Evolutionary conservation across 2,888 invertebrate genomes (phyloP).

Genomic region (Charanyca ferruginea): DNA sequence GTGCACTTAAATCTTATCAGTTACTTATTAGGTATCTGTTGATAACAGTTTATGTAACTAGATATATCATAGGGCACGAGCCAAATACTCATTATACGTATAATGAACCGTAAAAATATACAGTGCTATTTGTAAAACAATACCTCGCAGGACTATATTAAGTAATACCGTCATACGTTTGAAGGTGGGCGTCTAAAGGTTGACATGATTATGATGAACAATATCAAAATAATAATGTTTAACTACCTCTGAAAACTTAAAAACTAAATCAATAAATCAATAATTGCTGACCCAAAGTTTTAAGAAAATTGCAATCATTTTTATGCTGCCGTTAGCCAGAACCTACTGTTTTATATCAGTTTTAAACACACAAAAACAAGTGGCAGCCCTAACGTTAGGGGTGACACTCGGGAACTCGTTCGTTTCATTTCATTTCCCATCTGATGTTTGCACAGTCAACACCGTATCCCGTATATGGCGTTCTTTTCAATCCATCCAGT

Average conservation of each 20-base stretch:
- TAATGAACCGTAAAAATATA: not conserved
- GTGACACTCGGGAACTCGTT: conserved; percentile 73
- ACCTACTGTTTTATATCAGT: not conserved
- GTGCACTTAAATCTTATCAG: conserved; percentile 36
- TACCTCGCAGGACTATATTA: no score
- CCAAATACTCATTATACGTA: not conserved
- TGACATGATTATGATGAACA: no score
- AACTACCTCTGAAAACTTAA: not conserved
- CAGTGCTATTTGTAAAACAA: no score
- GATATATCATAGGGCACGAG: conserved; percentile 2
- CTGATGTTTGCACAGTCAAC: conserved; percentile 83
- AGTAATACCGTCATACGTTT: no score
- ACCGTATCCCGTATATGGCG: conserved; percentile 70
- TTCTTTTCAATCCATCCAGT: conserved; percentile 72
- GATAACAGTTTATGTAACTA: conserved; percentile 12
- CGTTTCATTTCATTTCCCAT: conserved; percentile 85
- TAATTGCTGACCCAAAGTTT: not conserved
- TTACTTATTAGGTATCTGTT: conserved; percentile 5
- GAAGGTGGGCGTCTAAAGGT: no score
- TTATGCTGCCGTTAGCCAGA: not conserved
- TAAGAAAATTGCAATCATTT: not conserved
- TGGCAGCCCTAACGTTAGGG: conserved; percentile 68
- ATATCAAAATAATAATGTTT: no score
- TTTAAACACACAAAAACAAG: not conserved
- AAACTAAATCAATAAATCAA: not conserved